Evolutionary conservation across 2,113 vertebrate species (phyloP).

Genomic region (Oryzias melastigma): DNA sequence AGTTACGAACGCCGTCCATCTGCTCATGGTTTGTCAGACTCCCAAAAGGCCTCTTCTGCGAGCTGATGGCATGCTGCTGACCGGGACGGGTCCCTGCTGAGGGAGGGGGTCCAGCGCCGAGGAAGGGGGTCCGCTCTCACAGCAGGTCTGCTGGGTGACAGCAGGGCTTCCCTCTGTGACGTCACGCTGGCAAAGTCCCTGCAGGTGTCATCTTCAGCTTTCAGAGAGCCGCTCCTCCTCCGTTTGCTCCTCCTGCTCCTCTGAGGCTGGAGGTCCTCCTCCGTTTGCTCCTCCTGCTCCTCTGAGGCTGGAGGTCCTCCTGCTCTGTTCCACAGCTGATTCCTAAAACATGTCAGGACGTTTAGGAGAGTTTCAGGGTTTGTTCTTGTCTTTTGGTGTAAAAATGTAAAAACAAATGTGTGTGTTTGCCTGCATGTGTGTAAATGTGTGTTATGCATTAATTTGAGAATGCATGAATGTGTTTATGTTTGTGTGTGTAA

Average conservation of each 20-base stretch:
- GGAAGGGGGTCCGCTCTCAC: slow-evolving; percentile 18
- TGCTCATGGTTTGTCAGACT: slow-evolving; percentile 84
- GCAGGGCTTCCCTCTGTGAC: slow-evolving; percentile 43
- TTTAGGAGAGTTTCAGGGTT: slow-evolving; percentile 12
- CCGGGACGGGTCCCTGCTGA: slow-evolving; percentile 53
- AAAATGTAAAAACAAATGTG: slow-evolving; percentile 13
- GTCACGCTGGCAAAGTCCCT: slow-evolving; percentile 31
- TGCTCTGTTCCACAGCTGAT: slow-evolving; percentile 33
- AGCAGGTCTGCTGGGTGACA: slow-evolving; percentile 40
- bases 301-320: slow-evolving; percentile 30
- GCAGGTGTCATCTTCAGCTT: slow-evolving; percentile 46
- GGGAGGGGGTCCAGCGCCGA: slow-evolving; percentile 43
- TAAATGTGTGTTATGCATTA: too few species aligned
- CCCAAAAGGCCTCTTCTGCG: slow-evolving; percentile 76
- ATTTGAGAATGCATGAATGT: too few species aligned
- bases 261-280: slow-evolving; percentile 47
- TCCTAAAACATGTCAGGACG: slow-evolving; percentile 52
- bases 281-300: background rate
- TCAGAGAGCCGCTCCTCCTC: slow-evolving; percentile 23
- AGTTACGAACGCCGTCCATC: slow-evolving; percentile 74
- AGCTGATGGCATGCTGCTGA: slow-evolving; percentile 74
- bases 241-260: slow-evolving; percentile 24
- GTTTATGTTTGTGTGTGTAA: too few species aligned
- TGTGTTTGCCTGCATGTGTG: background rate
- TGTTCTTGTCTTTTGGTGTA: slow-evolving; percentile 1